These are phyloP conservation scores for Eubucco bourcierii DNA, from an alignment of 2,113 vertebrate species.

Conservation along the genomic window DNA sequence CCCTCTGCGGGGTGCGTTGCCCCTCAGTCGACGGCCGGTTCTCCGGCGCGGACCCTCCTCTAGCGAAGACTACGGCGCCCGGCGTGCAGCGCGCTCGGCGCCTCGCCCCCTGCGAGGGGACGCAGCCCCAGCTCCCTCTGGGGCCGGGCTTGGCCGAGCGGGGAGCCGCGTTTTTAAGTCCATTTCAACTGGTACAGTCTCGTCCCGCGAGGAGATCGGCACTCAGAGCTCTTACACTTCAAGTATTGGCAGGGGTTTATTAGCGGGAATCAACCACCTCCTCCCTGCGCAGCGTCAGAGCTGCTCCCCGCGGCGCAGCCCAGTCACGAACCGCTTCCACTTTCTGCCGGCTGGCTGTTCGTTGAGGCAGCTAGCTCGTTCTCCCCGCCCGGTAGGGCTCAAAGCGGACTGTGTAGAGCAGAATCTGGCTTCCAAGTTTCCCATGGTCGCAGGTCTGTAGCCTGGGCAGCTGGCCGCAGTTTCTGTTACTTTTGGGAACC, in stretches of 20 bases:
- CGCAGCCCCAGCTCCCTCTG: rapidly evolving
- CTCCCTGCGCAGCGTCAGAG: rapidly evolving
- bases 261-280: no score
- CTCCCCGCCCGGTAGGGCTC: background rate
- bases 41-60: background rate
- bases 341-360: no score
- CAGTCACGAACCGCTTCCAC: rapidly evolving
- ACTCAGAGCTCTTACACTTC: rapidly evolving
- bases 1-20: background rate
- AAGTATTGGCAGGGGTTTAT: rapidly evolving
- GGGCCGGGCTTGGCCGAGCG: no score
- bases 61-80: constrained; percentile 16
- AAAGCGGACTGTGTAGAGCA: background rate
- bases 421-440: rapidly evolving
- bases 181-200: no score
- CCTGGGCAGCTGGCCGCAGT: rapidly evolving
- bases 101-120: background rate
- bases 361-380: background rate
- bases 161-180: no score
- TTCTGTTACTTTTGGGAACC: rapidly evolving
- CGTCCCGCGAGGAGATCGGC: rapidly evolving
- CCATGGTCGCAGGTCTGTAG: rapidly evolving
- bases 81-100: background rate
- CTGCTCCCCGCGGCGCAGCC: no score
- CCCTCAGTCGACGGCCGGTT: background rate